Evolutionary conservation across 1,140 invertebrate genomes (phyloP), one percentile per base, ranked within the genome.

Genomic region (Polypedilum vanderplanki): DNA sequence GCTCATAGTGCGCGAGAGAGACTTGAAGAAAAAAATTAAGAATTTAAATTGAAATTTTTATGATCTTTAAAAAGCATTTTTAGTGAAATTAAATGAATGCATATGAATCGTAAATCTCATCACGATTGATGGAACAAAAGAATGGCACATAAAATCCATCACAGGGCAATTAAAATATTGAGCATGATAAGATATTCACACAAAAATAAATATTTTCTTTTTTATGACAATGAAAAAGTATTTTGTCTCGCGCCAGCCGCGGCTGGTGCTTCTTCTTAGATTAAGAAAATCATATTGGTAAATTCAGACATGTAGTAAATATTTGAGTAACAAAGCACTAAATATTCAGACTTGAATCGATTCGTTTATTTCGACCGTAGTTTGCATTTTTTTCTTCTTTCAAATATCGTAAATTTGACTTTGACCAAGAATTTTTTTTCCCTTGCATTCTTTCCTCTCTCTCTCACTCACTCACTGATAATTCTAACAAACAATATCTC

Each of bases 361-460:
- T 57, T 57, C 46, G 46, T n/a, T 57, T 57, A 57, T 57, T 57
- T 17, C 17, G 8, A 8, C 65, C n/a, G 7, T 70, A n/a, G 46
- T 57, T n/a, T 57, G 18, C 65, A 70, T 18, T 70, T 70, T 22
- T 22, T 57, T n/a, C 15, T 57, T 46, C 15, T 57, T n/a, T 57
- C 46, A 57, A 57, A 17, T 70, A 22, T 70, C 65, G 65, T 70
- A 70, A 70, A 70, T 70, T 70, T 70, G 65, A 70, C 65, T 70
- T 70, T 70, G 65, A 70, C 65, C 65, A 20, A 70, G 65, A 70
- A 70, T 70, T 70, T 20, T 67, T 67, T 70, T 20, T 67, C n/a
- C 17, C 17, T 18, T 7, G 10, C 17, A 22, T 22, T 18, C 65
- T 7, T 22, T 7, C 24, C 24, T 33, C 7, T 22, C 65, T n/a